Base-by-base conservation (phyloP, 2,797 vertebrate species). In the Buphagus erythrorhynchus region DNA sequence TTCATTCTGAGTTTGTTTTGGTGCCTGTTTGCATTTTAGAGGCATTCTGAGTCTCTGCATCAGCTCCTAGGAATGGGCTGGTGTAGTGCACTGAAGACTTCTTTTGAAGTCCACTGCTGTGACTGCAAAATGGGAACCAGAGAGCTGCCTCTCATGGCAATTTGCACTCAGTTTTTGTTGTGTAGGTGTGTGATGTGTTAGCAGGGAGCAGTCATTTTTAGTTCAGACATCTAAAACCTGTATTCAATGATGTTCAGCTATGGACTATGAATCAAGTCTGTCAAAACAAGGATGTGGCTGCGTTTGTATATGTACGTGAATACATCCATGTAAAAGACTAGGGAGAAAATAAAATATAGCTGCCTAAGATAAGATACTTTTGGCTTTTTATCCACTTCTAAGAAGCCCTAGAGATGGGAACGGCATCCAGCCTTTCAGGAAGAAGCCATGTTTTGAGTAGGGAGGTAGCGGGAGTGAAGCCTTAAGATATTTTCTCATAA, bases 261-360 rank as follows among this genome's bases (percentile, higher is more conserved):
- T 4, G 29, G 59, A n/a, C 75, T 82, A 11, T 10, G 38, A 55
- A 76, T 38, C 22, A 48, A 43, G 5, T 10, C 52, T 71, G 16
- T 36, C 45, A 77, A 68, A 92, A 94, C 2, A 13, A 48, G 79
- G 28, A 46, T 20, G 26, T 10, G 10, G 33, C 21, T 59, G 13
- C 14, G 20, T 42, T 49, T 57, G 10, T 52, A 11, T 58, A 28
- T 9, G 26, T 31, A 16, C 0, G 0, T 40, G n/a, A 68, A 51
- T 26, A 43, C 2, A 6, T 8, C 14, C 31, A 21, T 3, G 4
- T 24, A 43, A 61, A 90, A 66, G 3, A 17, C 48, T 5, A 36
- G 25, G 4, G 24, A 68, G 13, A 15, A 14, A 73, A 90, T 55
- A 46, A 2, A 2, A 13, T 74, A 46, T 4, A 61, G 9, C 8